Evolutionary conservation across 2,888 invertebrate species (phyloP), one percentile per base, ranked within the genome.

Genomic region (Congeria kusceri): DNA sequence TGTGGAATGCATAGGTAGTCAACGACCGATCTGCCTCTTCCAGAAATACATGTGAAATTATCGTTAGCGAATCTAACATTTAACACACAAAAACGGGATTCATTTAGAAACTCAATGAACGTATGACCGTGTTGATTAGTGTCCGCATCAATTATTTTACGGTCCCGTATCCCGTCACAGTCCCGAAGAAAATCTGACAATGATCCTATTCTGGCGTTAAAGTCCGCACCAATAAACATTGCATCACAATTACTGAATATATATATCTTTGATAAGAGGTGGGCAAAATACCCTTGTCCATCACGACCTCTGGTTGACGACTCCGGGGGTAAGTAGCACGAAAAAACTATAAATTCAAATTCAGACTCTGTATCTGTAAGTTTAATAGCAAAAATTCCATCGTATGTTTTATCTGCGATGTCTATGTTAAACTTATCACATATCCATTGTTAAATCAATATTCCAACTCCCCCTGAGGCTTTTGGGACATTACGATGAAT

Each of bases 191-290:
- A 9, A 20, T 25, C 29, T n/a, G n/a, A 27, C 27, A 29, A 29
- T 1, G 28, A 1, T 5, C 59, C 59, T 25, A 59, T 59, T 29
- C 59, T 25, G 13, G 59, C 27, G 18, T 59, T 59, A 59, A 25
- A 59, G 28, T 59, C 59, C 27, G 59, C 59, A 18, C 27, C 59
- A 23, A 59, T 59, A 59, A n/a, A 59, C n/a, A 59, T 15, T 13
- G 15, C 28, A 59, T 27, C 59, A 18, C 59, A 59, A 29, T 59
- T 28, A 59, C 25, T 59, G 28, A 15, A 11, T 15, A n/a, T 59
- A 29, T 59, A 59, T 27, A 59, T 5, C 29, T 59, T 25, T 11
- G 59, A 15, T 7, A 59, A 28, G 23, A 59, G 28, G 11, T 59
- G 59, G 7, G 28, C 59, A 28, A 27, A 59, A 29, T 25, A 59